Percentiles rank a stretch among this genome's conserved stretches.
Evolutionary conservation across 37 sponge, comb jelly and placozoan genomes (phyloP).

Genomic region (Chondrosia reniformis): DNA sequence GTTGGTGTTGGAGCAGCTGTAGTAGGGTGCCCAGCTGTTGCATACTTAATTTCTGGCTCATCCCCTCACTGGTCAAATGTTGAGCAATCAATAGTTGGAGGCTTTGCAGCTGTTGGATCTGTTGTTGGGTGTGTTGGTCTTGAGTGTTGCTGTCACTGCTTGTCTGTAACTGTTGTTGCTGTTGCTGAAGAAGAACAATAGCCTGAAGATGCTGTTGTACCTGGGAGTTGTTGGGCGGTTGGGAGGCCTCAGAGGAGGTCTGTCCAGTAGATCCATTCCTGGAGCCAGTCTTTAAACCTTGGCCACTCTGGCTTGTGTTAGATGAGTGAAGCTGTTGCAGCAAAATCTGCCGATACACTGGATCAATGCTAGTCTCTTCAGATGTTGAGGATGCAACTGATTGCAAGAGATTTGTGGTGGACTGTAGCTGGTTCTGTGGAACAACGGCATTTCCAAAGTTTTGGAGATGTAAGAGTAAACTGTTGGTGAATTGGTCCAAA

Average conservation of each 20-base stretch:
- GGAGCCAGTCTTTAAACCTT: not conserved
- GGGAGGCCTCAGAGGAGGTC: not conserved
- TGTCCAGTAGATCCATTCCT: not conserved
- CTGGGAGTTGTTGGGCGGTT: conserved; percentile 12
- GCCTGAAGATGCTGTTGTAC: conserved; percentile 44
- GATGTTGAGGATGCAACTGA: not conserved
- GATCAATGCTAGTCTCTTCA: not conserved
- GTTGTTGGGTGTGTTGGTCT: conserved; percentile 53
- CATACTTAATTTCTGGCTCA: conserved; percentile 15
- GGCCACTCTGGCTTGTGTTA: not conserved
- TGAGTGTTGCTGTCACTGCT: conserved; percentile 41
- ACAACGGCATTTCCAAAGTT: conserved; percentile 15
- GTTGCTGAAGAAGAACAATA: conserved; percentile 60
- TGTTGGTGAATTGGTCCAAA: conserved; percentile 67
- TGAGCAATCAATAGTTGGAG: conserved; percentile 66
- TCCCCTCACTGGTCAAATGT: conserved; percentile 61
- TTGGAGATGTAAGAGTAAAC: conserved; percentile 66
- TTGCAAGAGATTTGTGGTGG: not conserved
- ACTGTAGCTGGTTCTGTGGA: not conserved
- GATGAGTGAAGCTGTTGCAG: conserved; percentile 16
- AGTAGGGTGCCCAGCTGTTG: conserved; percentile 14
- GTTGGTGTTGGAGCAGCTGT: conserved; percentile 14
- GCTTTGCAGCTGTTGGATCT: conserved; percentile 72
- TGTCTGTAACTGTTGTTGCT: conserved; percentile 57
- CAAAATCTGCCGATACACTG: conserved; percentile 8